Evolutionary conservation across 2,113 vertebrate species (phyloP), one percentile per base, ranked within the genome.

Genomic region (Phasianus colchicus): DNA sequence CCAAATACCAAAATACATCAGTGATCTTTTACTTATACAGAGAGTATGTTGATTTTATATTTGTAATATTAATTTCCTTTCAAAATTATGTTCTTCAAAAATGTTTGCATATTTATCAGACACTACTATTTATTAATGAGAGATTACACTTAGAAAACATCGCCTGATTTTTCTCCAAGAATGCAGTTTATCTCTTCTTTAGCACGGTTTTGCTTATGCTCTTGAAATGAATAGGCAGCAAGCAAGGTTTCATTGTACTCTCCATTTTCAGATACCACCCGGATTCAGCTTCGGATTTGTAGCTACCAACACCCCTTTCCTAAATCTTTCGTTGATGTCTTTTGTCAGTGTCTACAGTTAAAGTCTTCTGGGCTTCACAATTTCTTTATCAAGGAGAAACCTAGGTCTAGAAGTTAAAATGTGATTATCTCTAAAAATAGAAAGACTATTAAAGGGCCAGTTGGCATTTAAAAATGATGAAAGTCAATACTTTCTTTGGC

Each of bases 401-500:
- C 15, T 36, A 73, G 11, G 50, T 61, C 50, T 81, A 61, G 32
- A 86, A 86, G 52, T 57, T 83, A 57, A 86, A 92, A 69, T 18
- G 87, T 19, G 71, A 75, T 67, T 89, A 83, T 71, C 48, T 88
- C 72, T 91, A 95, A 94, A 93, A 88, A 93, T 30, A 93, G 91
- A 78, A 83, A 54, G 61, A 75, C 63, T 90, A 85, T 65, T 91
- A 89, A 91, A 91, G 82, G 73, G 88, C 61, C 88, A 95, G 79
- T 77, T 95, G 94, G 88, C 72, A 93, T 90, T 92, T 95, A 58
- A 74, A 91, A 85, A 91, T 40, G 0, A 90, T 76, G 91, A 94
- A 91, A 92, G 73, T 61, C 78, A 70, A 73, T 25, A 52, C 43
- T 71, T 81, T 89, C 87, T 90, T 88, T 87, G 83, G 92, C 92